A percentile compares a stretch with the other conserved stretches of the same genome.
These are phyloP conservation scores for Dryobota labecula DNA, from an alignment of 2,888 invertebrate species.

Conservation along the genomic window DNA sequence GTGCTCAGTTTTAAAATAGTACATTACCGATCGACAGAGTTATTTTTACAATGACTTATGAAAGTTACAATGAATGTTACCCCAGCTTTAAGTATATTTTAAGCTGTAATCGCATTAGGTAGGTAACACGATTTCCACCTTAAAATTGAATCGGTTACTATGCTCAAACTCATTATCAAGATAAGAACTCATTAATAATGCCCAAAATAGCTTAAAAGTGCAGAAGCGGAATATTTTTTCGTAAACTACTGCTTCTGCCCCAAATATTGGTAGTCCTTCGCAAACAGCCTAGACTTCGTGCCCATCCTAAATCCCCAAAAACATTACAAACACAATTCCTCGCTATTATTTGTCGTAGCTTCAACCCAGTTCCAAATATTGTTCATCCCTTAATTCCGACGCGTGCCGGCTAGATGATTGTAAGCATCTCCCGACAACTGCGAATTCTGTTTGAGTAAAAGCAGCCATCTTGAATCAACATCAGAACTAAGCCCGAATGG, in stretches of 20 bases:
- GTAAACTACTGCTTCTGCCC: too few relatives aligned
- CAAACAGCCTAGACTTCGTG: slow-evolving; percentile 41
- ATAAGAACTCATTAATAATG: neutral
- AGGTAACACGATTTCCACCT: neutral
- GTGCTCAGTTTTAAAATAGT: slow-evolving; percentile 45
- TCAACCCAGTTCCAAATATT: slow-evolving; percentile 38
- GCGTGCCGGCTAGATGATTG: slow-evolving; percentile 47
- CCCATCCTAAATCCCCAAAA: slow-evolving; percentile 9
- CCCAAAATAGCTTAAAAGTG: neutral
- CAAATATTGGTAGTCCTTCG: neutral
- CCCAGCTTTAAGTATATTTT: slow-evolving; percentile 2
- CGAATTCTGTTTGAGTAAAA: slow-evolving; percentile 17
- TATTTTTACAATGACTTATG: slow-evolving; percentile 46
- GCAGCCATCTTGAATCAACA: slow-evolving; percentile 45
- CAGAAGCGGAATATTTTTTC: neutral
- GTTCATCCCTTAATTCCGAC: slow-evolving; percentile 53
- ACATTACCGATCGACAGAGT: slow-evolving; percentile 39
- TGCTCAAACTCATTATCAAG: neutral
- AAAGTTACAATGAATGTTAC: slow-evolving; percentile 4
- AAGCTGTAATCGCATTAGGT: slow-evolving; percentile 33
- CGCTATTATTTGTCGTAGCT: slow-evolving; percentile 29
- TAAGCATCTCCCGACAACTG: slow-evolving; percentile 21
- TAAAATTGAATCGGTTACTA: neutral
- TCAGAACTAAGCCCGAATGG: slow-evolving; percentile 18
- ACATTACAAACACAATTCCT: slow-evolving; percentile 17